These are phyloP conservation scores for Neuroscelio doddi DNA, from an alignment of 2,888 invertebrate genomes.

Conservation along the genomic window DNA sequence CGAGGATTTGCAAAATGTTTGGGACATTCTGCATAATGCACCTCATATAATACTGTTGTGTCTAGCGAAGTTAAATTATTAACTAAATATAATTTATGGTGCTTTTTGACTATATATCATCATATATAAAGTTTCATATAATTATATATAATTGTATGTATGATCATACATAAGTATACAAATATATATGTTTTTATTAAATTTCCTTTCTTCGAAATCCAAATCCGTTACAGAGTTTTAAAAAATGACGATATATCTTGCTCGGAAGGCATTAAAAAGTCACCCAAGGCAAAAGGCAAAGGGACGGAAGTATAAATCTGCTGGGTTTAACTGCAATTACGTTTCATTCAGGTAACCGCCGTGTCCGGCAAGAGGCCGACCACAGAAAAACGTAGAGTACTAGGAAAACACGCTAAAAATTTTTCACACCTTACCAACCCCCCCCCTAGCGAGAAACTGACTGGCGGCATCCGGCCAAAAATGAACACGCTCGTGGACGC, in stretches of 20 bases:
- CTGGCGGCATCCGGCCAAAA: slow-evolving; percentile 47
- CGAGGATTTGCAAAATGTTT: too few species aligned
- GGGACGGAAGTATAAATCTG: slow-evolving; percentile 61
- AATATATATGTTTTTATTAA: too few species aligned
- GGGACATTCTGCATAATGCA: too few species aligned
- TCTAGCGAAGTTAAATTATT: too few species aligned
- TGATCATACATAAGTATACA: too few species aligned
- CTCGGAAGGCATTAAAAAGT: slow-evolving; percentile 26
- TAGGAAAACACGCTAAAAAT: slow-evolving; percentile 46
- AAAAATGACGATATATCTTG: not conserved
- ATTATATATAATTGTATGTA: too few species aligned
- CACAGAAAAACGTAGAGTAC: slow-evolving; percentile 26
- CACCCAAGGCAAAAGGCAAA: slow-evolving; percentile 28
- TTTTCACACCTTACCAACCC: slow-evolving; percentile 52
- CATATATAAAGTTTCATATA: too few species aligned
- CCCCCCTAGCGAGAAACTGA: slow-evolving; percentile 51
- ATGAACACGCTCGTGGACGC: slow-evolving; percentile 5
- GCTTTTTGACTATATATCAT: too few species aligned
- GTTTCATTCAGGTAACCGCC: slow-evolving; percentile 50
- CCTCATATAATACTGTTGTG: too few species aligned
- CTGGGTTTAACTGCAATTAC: slow-evolving; percentile 57
- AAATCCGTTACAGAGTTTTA: too few species aligned
- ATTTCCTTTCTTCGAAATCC: too few species aligned
- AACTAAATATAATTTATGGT: too few species aligned
- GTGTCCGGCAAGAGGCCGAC: slow-evolving; percentile 14